Conservation (phyloP, 2,113 vertebrate species). For the Casuarius casuarius region DNA sequence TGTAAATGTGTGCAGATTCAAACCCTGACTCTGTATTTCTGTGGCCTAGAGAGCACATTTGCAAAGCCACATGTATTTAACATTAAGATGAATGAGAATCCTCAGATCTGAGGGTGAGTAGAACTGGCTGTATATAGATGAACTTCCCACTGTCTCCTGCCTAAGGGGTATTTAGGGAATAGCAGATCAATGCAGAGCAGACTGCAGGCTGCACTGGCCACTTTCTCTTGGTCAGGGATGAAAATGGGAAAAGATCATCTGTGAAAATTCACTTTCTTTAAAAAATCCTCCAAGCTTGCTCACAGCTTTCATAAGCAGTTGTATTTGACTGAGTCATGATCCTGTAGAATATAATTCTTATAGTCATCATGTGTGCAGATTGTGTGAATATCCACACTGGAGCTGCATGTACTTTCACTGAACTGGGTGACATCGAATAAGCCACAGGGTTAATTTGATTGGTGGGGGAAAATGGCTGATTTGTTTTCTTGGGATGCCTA, state of each 20-base stretch:
- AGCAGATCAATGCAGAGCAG: not conserved
- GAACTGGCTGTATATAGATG: not conserved
- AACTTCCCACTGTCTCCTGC: not conserved
- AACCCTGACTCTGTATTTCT: not conserved
- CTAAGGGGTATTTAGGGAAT: not conserved
- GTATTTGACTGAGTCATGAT: not conserved
- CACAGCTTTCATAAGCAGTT: not conserved
- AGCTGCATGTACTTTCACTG: not conserved
- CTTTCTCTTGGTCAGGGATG: too few relatives aligned
- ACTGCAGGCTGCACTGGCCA: not conserved
- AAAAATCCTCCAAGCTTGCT: not conserved
- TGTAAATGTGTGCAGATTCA: not conserved
- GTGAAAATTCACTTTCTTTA: not conserved
- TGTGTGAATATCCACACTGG: not conserved
- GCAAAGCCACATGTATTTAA: not conserved
- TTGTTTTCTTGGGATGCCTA: not conserved
- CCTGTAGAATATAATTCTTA: too few relatives aligned
- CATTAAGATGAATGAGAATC: not conserved
- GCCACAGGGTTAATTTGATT: not conserved
- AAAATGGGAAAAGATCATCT: not conserved
- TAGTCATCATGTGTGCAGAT: too few relatives aligned
- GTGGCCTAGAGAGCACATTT: not conserved
- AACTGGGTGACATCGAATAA: not conserved
- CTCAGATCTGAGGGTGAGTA: not conserved
- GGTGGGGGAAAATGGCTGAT: too few relatives aligned